These are phyloP conservation scores for Enteromius paludinosus DNA, from an alignment of 2,797 vertebrate genomes.

Conservation along the genomic window DNA sequence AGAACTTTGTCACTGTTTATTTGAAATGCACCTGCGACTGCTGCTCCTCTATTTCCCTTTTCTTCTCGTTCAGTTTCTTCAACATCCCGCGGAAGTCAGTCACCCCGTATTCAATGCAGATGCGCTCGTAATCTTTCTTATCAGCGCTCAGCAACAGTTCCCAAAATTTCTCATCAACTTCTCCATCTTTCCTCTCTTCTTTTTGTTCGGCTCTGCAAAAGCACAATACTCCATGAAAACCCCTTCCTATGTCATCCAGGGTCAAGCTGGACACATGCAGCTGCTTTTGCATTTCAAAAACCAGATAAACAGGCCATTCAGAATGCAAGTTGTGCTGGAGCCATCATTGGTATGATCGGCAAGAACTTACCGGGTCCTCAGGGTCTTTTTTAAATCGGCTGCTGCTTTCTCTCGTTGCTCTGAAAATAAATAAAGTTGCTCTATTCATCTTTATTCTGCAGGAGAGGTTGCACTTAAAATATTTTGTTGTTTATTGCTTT, in stretches of 20 bases:
- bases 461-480: neutral
- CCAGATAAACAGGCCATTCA: neutral
- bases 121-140: conserved; percentile 86
- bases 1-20: neutral
- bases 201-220: conserved; percentile 64
- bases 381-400: conserved; percentile 77
- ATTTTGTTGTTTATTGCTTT: neutral
- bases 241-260: neutral
- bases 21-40: conserved; percentile 75
- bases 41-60: conserved; percentile 75
- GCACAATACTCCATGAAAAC: neutral
- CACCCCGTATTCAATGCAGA: conserved; percentile 84
- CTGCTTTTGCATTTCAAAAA: conserved; percentile 4
- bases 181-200: conserved; percentile 67
- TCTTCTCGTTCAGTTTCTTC: conserved; percentile 84
- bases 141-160: conserved; percentile 86
- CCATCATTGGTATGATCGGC: neutral
- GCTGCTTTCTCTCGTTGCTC: conserved; percentile 79
- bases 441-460: neutral
- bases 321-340: neutral
- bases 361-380: conserved; percentile 75
- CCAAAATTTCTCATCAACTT: conserved; percentile 83
- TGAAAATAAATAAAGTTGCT: conserved; percentile 61
- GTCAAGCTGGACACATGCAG: neutral
- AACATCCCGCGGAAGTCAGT: conserved; percentile 89